Percentiles rank a stretch among this genome's conserved stretches.
Conservation (phyloP, 2,113 vertebrate genomes). For the Capricornis sumatraensis region DNA sequence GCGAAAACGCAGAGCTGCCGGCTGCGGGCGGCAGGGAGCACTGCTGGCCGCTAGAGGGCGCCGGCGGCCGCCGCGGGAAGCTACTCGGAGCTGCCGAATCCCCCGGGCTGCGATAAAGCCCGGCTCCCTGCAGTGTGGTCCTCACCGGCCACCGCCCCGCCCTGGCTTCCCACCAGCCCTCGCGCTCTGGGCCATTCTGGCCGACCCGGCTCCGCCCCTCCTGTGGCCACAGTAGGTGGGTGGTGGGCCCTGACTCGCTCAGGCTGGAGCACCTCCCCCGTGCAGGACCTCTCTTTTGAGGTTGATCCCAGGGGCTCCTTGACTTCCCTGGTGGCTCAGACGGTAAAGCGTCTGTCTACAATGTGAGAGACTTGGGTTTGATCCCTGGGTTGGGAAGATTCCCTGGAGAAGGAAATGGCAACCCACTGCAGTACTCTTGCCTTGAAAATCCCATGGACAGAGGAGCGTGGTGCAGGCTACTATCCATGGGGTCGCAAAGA, state of each 20-base stretch:
- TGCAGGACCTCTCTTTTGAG: not conserved
- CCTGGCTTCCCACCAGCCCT: not conserved
- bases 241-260: not conserved
- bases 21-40: not conserved
- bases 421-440: too few relatives aligned
- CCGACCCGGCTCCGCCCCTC: not conserved
- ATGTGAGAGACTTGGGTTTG: too few relatives aligned
- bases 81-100: accelerated
- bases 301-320: not conserved
- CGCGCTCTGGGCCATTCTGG: not conserved
- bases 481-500: too few relatives aligned
- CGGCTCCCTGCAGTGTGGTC: not conserved
- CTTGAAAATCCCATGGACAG: too few relatives aligned
- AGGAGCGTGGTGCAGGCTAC: too few relatives aligned
- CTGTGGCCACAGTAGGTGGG: not conserved
- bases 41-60: not conserved
- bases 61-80: not conserved
- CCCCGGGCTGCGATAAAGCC: accelerated
- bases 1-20: too few relatives aligned
- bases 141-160: not conserved
- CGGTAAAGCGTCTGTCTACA: too few relatives aligned
- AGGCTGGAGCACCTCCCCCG: accelerated
- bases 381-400: too few relatives aligned
- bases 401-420: too few relatives aligned
- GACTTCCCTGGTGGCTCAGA: too few relatives aligned